Percentiles rank a stretch among this genome's conserved stretches.
These are phyloP conservation scores for Melanocharis versteri DNA, from an alignment of 2,113 vertebrate species.

Conservation along the genomic window DNA sequence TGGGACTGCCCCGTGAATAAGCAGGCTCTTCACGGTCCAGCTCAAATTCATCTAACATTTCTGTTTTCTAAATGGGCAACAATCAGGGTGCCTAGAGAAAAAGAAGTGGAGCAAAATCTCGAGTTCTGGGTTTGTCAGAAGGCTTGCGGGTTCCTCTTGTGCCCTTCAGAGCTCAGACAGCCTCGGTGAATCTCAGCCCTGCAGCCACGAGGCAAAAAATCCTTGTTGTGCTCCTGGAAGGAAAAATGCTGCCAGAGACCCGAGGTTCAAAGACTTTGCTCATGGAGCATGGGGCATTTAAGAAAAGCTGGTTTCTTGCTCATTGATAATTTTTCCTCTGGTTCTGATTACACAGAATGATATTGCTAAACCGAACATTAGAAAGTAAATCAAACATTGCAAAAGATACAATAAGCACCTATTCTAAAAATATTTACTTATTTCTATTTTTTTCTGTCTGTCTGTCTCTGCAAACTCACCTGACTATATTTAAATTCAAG, in stretches of 20 bases:
- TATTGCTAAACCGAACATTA: not conserved
- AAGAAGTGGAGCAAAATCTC: not conserved
- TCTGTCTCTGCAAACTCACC: not conserved
- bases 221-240: not conserved
- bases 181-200: fast-evolving
- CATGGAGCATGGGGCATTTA: not conserved
- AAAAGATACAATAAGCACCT: not conserved
- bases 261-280: not conserved
- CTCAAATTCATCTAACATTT: not conserved
- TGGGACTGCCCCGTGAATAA: not conserved
- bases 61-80: not conserved
- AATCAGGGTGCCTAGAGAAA: not conserved
- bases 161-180: not conserved
- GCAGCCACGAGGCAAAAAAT: not conserved
- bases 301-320: not conserved
- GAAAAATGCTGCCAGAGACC: not conserved
- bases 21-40: not conserved
- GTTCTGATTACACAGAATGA: not conserved
- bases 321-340: not conserved
- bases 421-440: not conserved
- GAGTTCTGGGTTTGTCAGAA: not conserved
- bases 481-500: not conserved
- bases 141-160: not conserved
- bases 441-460: not conserved
- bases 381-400: not conserved